phyloP scores from a whole-genome alignment of 2,797 vertebrate genomes.

The Rhinophrynus dorsalis region DNA sequence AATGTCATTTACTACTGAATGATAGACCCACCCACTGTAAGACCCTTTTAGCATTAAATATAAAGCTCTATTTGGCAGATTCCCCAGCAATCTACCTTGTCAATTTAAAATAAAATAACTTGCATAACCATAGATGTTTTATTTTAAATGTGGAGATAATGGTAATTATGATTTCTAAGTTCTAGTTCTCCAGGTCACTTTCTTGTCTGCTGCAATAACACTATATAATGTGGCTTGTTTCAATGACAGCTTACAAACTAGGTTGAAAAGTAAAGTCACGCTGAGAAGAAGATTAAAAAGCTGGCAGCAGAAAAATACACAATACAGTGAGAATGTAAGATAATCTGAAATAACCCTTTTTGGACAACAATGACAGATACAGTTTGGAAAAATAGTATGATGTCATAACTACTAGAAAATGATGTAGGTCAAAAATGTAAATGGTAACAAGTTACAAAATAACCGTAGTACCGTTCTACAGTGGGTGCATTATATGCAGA shows the following conservation, averaged over 20 bases:
- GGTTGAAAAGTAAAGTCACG: constrained; percentile 23
- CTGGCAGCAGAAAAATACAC: constrained; percentile 19
- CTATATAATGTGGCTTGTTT: constrained; percentile 14
- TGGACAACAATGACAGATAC: constrained; percentile 12
- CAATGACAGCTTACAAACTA: constrained; percentile 13
- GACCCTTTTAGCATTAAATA: too few relatives aligned
- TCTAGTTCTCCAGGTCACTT: too few relatives aligned
- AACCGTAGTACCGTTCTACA: too few relatives aligned
- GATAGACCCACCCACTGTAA: too few relatives aligned
- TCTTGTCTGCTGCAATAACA: constrained; percentile 1
- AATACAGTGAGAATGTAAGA: constrained; percentile 32
- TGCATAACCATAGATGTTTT: too few relatives aligned
- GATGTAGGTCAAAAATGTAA: neutral
- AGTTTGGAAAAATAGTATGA: constrained; percentile 9
- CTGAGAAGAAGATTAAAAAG: constrained; percentile 34
- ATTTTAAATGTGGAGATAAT: too few relatives aligned
- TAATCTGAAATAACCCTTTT: constrained; percentile 27
- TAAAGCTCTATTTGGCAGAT: too few relatives aligned
- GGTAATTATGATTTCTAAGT: too few relatives aligned
- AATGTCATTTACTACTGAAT: too few relatives aligned
- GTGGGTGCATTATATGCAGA: constrained; percentile 6
- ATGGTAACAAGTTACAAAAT: constrained; percentile 10
- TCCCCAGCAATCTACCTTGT: too few relatives aligned
- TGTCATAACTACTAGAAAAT: neutral
- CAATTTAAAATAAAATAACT: too few relatives aligned